These are phyloP conservation scores for Clarias fuscus DNA, from an alignment of 2,797 vertebrate species.

Conservation along the genomic window DNA sequence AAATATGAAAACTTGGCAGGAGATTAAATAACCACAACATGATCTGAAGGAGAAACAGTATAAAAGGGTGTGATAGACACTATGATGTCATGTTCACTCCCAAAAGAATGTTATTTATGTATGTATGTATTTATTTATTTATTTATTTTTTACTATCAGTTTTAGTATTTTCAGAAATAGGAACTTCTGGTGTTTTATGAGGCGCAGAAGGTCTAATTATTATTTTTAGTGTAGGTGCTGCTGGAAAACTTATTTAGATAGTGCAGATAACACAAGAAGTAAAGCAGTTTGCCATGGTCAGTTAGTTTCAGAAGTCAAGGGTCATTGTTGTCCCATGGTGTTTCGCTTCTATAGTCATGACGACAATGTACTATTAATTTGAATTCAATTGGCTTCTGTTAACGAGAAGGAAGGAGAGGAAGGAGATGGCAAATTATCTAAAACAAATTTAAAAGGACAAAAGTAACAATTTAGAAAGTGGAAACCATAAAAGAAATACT, in stretches of 20 bases:
- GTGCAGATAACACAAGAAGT: not conserved
- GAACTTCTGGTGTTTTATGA: not conserved
- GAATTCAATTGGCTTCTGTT: not conserved
- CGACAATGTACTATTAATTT: not conserved
- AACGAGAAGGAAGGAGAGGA: not conserved
- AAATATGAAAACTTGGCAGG: constrained; percentile 37
- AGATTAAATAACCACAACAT: not conserved
- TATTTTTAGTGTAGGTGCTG: not conserved
- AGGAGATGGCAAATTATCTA: not conserved
- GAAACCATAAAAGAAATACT: not conserved
- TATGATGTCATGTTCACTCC: not conserved
- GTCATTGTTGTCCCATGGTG: not conserved
- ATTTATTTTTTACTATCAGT: not conserved
- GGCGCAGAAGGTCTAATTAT: not conserved
- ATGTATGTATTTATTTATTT: not conserved
- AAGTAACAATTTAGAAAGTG: not conserved
- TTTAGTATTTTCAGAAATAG: not conserved
- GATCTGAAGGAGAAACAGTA: not conserved
- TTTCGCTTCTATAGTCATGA: not conserved
- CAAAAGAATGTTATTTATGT: too few relatives aligned
- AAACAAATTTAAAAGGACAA: not conserved
- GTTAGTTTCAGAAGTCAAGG: constrained; percentile 12
- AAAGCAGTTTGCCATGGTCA: constrained; percentile 9
- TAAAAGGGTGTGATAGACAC: not conserved
- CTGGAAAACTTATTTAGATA: constrained; percentile 6